Evolutionary conservation across 1,140 invertebrate genomes (phyloP), one percentile per base, ranked within the genome.

Genomic region (Schmidtea mediterranea): DNA sequence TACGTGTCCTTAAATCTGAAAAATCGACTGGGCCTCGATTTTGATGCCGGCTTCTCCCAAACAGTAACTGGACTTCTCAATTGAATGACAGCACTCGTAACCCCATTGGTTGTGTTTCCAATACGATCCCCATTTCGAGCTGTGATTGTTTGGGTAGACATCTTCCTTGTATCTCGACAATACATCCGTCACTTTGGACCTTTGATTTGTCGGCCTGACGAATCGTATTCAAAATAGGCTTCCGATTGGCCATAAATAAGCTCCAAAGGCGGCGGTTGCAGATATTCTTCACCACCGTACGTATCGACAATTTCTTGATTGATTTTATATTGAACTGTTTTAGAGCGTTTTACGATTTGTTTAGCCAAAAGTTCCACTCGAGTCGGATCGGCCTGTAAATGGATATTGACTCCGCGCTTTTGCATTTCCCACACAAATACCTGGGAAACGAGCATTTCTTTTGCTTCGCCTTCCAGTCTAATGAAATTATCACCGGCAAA

Each of bases 341-440:
- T 49, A 3, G 13, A 23, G n/a, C 13, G 16, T 37, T 51, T 6
- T 19, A 51, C 15, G 16, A 51, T 32, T 60, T 92, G 81, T 49
- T 79, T 74, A 57, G 89, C 75, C 12, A 97, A 61, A 49, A 87
- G 60, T 62, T 94, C 89, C 22, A 95, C 63, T 69, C 94, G 94
- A 5, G 92, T 97, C 1, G 90, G 92, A 64, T 97, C 89, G 12
- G 89, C 89, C 48, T 92, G 70, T 22, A 94, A 68, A 68, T 97
- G 84, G 2, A 97, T 82, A 68, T 97, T 87, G 0, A 94, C 57
- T 13, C 65, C 86, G 57, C 78, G 77, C 49, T 82, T 77, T 0
- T 87, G 87, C 39, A 49, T 24, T 59, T 95, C 82, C 90, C 92
- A 98, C 1, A 90, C 87, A 73, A 98, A 98, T 54, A 92, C 69